Percentiles rank a stretch among this genome's conserved stretches.
phyloP scores from a whole-genome alignment of 1,140 invertebrate species.

The Medauroidea extradentata region DNA sequence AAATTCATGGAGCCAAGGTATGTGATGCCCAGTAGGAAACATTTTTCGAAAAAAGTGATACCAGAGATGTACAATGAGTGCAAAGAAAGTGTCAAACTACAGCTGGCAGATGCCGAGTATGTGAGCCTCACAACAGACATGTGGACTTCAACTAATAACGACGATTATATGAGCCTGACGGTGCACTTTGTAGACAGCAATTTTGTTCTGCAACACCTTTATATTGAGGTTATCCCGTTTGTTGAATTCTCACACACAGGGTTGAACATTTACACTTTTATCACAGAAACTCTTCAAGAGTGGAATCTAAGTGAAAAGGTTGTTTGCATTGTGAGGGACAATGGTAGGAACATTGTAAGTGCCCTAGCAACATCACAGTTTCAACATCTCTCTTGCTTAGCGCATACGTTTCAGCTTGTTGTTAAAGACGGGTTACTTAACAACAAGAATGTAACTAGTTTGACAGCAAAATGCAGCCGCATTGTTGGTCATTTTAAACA shows the following conservation, averaged over 20 bases:
- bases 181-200: slow-evolving; percentile 26
- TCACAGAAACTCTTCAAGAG: slow-evolving; percentile 20
- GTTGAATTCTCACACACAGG: slow-evolving; percentile 10
- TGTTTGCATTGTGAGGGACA: slow-evolving; percentile 23
- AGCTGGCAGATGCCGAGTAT: slow-evolving; percentile 12
- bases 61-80: slow-evolving; percentile 20
- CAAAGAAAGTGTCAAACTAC: slow-evolving; percentile 12
- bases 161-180: slow-evolving; percentile 23
- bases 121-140: slow-evolving; percentile 26
- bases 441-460: too few species aligned
- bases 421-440: too few species aligned
- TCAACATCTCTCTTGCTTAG: too few species aligned
- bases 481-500: too few species aligned
- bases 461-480: too few species aligned
- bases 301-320: slow-evolving; percentile 28
- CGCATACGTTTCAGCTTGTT: too few species aligned
- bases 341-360: too few species aligned
- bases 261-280: slow-evolving; percentile 12
- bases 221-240: slow-evolving; percentile 20
- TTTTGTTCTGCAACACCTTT: slow-evolving; percentile 9
- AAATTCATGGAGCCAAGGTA: slow-evolving; percentile 26
- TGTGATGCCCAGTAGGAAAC: slow-evolving; percentile 27
- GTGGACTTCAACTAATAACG: slow-evolving; percentile 24
- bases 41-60: slow-evolving; percentile 23
- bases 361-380: too few species aligned